These are phyloP conservation scores for Xiphias gladius DNA, from an alignment of 2,113 vertebrate species.

Conservation along the genomic window DNA sequence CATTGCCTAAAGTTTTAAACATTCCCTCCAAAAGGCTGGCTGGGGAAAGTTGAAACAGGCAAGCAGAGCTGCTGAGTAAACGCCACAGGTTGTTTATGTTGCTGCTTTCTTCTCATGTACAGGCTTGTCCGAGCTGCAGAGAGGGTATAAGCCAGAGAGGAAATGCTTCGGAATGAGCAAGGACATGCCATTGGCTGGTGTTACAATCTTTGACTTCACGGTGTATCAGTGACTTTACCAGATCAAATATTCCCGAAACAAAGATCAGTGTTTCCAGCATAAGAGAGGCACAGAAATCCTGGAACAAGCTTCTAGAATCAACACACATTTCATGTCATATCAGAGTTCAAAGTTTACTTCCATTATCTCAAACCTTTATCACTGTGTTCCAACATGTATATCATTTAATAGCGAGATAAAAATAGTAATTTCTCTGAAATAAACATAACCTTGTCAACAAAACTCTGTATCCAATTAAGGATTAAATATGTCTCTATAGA, in stretches of 20 bases:
- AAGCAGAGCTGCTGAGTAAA: slow-evolving; percentile 23
- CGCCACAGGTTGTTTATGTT: slow-evolving; percentile 36
- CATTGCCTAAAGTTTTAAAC: neutral
- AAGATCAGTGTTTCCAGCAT: slow-evolving; percentile 21
- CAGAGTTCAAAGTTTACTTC: slow-evolving; percentile 52
- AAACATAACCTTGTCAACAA: neutral
- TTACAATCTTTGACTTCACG: slow-evolving; percentile 18
- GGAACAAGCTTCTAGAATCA: slow-evolving; percentile 6
- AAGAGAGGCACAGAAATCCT: neutral
- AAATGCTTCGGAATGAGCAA: slow-evolving; percentile 51
- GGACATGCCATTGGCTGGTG: slow-evolving; percentile 17
- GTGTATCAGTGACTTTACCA: slow-evolving; percentile 22
- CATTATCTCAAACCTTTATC: slow-evolving; percentile 35
- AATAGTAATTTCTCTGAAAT: slow-evolving; percentile 1
- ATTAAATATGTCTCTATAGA: neutral
- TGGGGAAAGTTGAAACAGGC: neutral
- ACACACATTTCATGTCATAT: slow-evolving; percentile 8
- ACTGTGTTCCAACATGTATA: neutral
- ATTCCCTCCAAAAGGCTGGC: neutral
- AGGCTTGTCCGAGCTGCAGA: slow-evolving; percentile 44
- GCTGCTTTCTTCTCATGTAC: slow-evolving; percentile 31
- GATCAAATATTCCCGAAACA: slow-evolving; percentile 44
- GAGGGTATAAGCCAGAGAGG: slow-evolving; percentile 42
- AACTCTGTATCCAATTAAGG: neutral
- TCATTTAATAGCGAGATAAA: slow-evolving; percentile 38